Evolutionary conservation across 2,888 invertebrate species (phyloP).

Genomic region (Aspidiotus destructor): DNA sequence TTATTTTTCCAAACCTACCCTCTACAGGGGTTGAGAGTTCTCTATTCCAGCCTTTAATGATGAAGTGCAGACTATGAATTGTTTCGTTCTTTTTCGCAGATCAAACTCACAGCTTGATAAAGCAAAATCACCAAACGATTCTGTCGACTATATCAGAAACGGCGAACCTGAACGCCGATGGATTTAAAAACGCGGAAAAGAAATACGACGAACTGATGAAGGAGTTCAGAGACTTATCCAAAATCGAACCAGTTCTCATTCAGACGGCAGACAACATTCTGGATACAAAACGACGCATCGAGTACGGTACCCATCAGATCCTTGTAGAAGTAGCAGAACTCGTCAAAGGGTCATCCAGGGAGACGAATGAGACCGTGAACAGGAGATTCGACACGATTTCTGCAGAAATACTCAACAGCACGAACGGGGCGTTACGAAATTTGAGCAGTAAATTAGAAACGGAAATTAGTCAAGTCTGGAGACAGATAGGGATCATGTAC

Average conservation of each 20-base stretch:
- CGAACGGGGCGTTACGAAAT: slow-evolving; percentile 61
- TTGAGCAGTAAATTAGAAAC: slow-evolving; percentile 65
- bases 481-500: slow-evolving; percentile 81
- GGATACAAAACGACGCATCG: slow-evolving; percentile 72
- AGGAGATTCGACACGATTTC: slow-evolving; percentile 62
- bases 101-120: slow-evolving; percentile 44
- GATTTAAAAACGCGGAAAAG: slow-evolving; percentile 50
- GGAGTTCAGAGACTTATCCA: slow-evolving; percentile 51
- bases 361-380: slow-evolving; percentile 56
- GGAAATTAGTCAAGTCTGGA: slow-evolving; percentile 77
- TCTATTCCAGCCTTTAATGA: too few species aligned
- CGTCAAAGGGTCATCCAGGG: slow-evolving; percentile 53
- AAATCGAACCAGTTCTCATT: slow-evolving; percentile 66
- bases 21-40: too few species aligned
- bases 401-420: slow-evolving; percentile 57
- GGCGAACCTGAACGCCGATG: slow-evolving; percentile 49
- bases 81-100: slow-evolving; percentile 7
- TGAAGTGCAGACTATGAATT: background rate
- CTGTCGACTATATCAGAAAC: slow-evolving; percentile 51
- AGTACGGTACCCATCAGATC: slow-evolving; percentile 75
- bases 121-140: slow-evolving; percentile 47
- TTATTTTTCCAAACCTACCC: too few species aligned
- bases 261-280: slow-evolving; percentile 75
- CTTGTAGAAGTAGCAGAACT: slow-evolving; percentile 62
- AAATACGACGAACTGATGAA: slow-evolving; percentile 47